Evolutionary conservation across 2,797 vertebrate genomes (phyloP), one percentile per base, ranked within the genome.

Genomic region (Orientallactaga sibirica): DNA sequence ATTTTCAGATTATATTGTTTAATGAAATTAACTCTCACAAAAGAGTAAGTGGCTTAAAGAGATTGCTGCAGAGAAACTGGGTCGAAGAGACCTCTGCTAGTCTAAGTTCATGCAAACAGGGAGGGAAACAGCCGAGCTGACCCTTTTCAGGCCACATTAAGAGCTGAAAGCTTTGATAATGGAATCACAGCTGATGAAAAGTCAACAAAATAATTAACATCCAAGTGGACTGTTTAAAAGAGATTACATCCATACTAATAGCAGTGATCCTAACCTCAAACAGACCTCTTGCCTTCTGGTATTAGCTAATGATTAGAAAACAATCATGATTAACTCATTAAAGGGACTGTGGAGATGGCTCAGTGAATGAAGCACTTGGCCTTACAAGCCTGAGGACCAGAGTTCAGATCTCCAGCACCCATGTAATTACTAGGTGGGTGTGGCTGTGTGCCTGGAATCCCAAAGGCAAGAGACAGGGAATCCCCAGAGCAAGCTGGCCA

Each of bases 1-100:
- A 96, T 95, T 97, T 96, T 22, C 90, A 95, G 94, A 95, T 96
- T 92, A 87, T 93, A 92, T 96, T 90, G 94, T 92, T 96, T 95
- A 96, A 94, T 93, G 95, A 96, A 95, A 95, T 95, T 96, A 94
- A 94, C 88, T 88, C 89, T 90, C 87, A 91, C 86, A 93, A 94
- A 93, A 93, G 92, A 90, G 86, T 73, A 93, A 95, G 94, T 91
- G 80, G 86, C 83, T 95, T 93, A 90, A 88, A 94, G 90, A 91
- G 93, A 80, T 83, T 58, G 82, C 92, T 82, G 22, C 55, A 86
- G 83, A 92, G 95, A 66, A 76, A 76, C 58, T 19, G 85, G 18
- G 48, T 48, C 83, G 78, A 86, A 92, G 93, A 94, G 86, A 78
- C 24, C 33, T 71, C 62, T 93, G 83, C 58, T 93, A 70, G 74